Conservation (phyloP, 1,140 invertebrate species). For the Holcopasites calliopsidis region DNA sequence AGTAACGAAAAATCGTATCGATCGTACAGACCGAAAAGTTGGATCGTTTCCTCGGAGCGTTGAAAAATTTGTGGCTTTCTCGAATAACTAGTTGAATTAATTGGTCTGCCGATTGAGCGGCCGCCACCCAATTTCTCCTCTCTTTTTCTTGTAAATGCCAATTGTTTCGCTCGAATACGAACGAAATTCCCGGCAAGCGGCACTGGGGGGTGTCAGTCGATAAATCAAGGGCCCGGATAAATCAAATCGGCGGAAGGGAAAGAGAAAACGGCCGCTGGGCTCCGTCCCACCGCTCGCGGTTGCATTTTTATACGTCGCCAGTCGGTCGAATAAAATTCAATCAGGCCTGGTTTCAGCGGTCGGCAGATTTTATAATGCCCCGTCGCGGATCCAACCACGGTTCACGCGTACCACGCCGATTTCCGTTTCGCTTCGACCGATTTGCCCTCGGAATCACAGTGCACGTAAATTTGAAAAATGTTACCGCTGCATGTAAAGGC, state of each 20-base stretch:
- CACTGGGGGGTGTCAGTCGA: not conserved
- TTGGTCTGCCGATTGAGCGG: conserved; percentile 27
- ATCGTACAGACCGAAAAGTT: not conserved
- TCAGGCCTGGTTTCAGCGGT: conserved; percentile 2
- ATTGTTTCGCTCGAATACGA: conserved; percentile 6
- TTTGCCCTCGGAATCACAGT: not conserved
- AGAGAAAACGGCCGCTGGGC: not conserved
- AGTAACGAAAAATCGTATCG: not conserved
- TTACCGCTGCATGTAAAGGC: no score
- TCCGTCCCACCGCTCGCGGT: conserved; percentile 7
- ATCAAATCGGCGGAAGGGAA: conserved; percentile 34
- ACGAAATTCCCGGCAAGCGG: conserved; percentile 1
- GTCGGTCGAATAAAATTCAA: conserved; percentile 37
- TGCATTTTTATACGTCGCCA: conserved; percentile 36
- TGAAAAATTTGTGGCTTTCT: conserved; percentile 14
- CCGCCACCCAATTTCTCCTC: not conserved
- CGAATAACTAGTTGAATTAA: conserved; percentile 23
- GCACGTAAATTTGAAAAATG: not conserved
- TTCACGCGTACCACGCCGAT: conserved; percentile 16
- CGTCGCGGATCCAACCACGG: conserved; percentile 3
- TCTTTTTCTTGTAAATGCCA: conserved; percentile 28
- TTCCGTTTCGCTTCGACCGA: conserved; percentile 12
- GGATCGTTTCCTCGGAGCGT: not conserved
- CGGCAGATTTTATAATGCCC: conserved; percentile 23
- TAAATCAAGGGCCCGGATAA: conserved; percentile 39